These are phyloP conservation scores for Dendronephthya gigantea DNA, from an alignment of 64 coral and sea anemone genomes.

Conservation along the genomic window DNA sequence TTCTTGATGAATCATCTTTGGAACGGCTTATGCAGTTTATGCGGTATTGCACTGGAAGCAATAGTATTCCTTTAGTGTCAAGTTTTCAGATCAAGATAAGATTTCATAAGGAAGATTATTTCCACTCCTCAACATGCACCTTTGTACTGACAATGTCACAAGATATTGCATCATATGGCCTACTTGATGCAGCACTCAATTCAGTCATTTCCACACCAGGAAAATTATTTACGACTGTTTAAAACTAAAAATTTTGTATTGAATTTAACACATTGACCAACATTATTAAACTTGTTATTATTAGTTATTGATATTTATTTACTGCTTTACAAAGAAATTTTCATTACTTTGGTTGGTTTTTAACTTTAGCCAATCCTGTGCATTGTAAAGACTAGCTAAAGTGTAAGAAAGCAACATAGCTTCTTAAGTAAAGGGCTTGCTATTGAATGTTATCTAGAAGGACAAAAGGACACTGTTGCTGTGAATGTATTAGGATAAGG, in stretches of 20 bases:
- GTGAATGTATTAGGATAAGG: no score
- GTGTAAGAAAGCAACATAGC: no score
- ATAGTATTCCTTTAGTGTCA: slow-evolving; percentile 47
- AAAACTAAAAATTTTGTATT: not conserved
- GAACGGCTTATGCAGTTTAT: slow-evolving; percentile 41
- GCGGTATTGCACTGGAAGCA: slow-evolving; percentile 50
- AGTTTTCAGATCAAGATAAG: slow-evolving; percentile 31
- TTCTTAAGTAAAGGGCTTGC: no score
- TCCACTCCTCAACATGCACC: slow-evolving; percentile 38
- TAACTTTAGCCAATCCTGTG: no score
- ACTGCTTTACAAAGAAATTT: no score
- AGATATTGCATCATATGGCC: slow-evolving; percentile 19
- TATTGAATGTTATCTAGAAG: no score
- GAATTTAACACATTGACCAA: no score
- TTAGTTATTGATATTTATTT: no score
- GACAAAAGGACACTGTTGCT: no score
- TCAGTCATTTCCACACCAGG: slow-evolving; percentile 26
- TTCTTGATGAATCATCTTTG: slow-evolving; percentile 26
- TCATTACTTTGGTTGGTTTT: no score
- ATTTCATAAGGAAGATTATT: slow-evolving; percentile 27
- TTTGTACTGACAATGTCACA: slow-evolving; percentile 26
- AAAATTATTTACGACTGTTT: slow-evolving; percentile 40
- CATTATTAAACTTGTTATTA: no score
- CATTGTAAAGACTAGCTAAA: no score
- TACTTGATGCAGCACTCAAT: slow-evolving; percentile 29